Evolutionary conservation across 92 coral and sea anemone species (phyloP).

Genomic region (Porites rus): DNA sequence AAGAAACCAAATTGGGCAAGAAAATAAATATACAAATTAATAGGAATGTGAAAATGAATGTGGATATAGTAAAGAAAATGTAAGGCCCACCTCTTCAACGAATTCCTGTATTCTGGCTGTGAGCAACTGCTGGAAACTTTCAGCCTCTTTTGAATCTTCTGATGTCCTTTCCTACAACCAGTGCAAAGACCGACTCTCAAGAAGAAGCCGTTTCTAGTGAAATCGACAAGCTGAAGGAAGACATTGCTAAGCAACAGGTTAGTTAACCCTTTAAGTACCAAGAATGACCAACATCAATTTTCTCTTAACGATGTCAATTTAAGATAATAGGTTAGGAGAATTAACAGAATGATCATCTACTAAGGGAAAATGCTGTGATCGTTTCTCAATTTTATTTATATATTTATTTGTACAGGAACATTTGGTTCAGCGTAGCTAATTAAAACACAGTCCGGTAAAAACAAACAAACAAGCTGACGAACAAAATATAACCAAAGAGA

Average conservation of each 20-base stretch:
- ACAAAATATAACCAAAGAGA: too few species aligned
- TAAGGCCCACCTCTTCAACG: conserved; percentile 88
- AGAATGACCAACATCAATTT: too few species aligned
- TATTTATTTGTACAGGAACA: too few species aligned
- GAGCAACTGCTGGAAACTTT: conserved; percentile 95
- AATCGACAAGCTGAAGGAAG: conserved; percentile 86
- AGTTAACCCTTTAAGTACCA: neutral
- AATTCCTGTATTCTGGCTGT: conserved; percentile 98
- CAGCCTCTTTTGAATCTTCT: conserved; percentile 97
- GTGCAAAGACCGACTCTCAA: neutral
- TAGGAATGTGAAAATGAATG: neutral
- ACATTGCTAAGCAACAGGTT: conserved; percentile 85
- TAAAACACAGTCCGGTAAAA: too few species aligned
- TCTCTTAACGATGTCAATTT: too few species aligned
- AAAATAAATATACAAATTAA: neutral
- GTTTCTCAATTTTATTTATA: too few species aligned
- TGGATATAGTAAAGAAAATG: neutral
- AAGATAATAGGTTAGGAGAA: too few species aligned
- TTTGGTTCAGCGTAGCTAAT: too few species aligned
- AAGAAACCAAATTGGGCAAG: too few species aligned
- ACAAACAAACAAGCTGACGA: too few species aligned
- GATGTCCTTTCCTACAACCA: conserved; percentile 89
- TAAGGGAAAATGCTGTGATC: too few species aligned
- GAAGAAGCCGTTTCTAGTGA: conserved; percentile 55
- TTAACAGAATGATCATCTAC: too few species aligned